Conservation (phyloP, 64 coral and sea anemone genomes). For the Exaiptasia diaphana region DNA sequence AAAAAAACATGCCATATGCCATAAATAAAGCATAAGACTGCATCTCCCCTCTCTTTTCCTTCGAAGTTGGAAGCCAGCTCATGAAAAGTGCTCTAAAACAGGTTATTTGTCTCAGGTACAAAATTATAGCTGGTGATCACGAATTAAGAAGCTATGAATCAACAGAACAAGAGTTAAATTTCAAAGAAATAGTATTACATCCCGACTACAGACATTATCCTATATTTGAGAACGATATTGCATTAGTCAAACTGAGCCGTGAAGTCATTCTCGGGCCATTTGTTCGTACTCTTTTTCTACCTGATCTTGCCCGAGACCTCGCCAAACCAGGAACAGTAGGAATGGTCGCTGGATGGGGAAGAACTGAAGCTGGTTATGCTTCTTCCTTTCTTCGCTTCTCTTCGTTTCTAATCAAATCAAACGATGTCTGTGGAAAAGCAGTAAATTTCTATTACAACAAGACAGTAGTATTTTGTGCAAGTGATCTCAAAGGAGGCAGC, state of each 20-base stretch:
- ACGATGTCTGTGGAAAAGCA: background rate
- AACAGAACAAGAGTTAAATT: background rate
- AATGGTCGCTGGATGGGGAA: background rate
- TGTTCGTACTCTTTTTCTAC: background rate
- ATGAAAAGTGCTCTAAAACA: too few relatives aligned
- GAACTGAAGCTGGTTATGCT: background rate
- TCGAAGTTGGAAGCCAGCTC: too few relatives aligned
- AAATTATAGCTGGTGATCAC: background rate
- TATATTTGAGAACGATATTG: background rate
- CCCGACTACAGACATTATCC: background rate
- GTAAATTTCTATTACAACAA: background rate
- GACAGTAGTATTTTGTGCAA: conserved; percentile 1
- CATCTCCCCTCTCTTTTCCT: background rate
- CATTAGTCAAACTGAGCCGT: background rate
- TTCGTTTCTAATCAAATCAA: background rate
- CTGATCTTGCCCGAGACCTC: background rate
- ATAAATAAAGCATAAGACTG: background rate
- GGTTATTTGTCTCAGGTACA: conserved; percentile 30
- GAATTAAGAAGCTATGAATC: background rate
- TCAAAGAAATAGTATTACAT: conserved; percentile 2
- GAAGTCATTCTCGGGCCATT: background rate
- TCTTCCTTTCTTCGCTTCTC: background rate
- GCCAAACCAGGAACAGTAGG: background rate
- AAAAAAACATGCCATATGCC: background rate
- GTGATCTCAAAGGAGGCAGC: conserved; percentile 1